phyloP scores from a whole-genome alignment of 2,888 invertebrate genomes.

The Phytoseiulus persimilis region DNA sequence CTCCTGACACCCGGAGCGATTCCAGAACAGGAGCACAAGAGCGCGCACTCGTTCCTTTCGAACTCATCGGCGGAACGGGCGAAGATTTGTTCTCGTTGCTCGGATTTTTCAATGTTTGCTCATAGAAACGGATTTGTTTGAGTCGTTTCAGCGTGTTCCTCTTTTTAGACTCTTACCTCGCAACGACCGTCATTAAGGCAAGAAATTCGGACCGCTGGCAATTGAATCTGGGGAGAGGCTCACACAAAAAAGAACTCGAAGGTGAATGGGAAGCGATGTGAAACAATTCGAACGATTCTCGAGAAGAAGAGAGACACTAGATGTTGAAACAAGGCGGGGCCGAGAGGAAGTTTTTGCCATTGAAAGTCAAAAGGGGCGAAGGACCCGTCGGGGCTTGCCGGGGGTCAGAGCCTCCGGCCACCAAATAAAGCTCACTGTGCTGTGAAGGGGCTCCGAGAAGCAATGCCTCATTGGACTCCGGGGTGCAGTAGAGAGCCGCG shows the following conservation, averaged over 20 bases:
- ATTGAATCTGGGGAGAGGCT: not conserved
- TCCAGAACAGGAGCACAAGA: too few relatives aligned
- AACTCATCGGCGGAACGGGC: too few relatives aligned
- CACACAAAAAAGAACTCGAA: not conserved
- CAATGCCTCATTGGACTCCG: not conserved
- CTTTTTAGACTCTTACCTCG: not conserved
- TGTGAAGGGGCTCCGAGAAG: not conserved
- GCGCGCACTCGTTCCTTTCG: too few relatives aligned
- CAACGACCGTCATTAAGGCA: not conserved
- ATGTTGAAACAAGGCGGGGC: not conserved
- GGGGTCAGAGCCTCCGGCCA: not conserved
- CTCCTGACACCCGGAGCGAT: too few relatives aligned
- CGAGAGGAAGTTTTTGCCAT: not conserved
- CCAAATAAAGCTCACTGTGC: not conserved
- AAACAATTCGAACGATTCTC: not conserved
- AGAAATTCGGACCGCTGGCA: not conserved
- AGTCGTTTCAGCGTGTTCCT: not conserved
- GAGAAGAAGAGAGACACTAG: not conserved
- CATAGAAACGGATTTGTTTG: not conserved
- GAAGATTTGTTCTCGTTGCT: too few relatives aligned
- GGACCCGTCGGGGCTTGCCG: not conserved
- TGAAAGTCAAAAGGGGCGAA: not conserved
- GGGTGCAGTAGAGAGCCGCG: not conserved
- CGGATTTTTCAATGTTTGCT: too few relatives aligned
- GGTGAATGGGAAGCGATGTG: not conserved